Conservation (phyloP, 2,888 invertebrate genomes). For the Mechanitis messenoides region DNA sequence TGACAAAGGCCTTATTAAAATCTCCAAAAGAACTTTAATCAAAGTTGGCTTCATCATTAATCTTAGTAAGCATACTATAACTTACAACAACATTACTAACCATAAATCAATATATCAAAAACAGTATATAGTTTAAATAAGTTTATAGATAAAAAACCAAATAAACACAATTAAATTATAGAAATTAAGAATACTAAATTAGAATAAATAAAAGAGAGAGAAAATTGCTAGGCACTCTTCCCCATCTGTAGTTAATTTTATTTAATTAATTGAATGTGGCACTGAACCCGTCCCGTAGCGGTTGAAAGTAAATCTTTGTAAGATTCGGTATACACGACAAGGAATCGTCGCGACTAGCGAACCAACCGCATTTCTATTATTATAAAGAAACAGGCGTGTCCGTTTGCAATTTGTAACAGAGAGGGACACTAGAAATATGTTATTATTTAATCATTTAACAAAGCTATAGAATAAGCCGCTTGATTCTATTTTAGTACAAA, state of each 20-base stretch:
- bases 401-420: constrained; percentile 3
- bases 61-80: constrained; percentile 45
- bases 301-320: constrained; percentile 60
- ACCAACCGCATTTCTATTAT: constrained; percentile 3
- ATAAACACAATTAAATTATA: constrained; percentile 19
- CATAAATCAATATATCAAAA: constrained; percentile 11
- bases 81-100: constrained; percentile 22
- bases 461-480: too few species aligned
- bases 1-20: constrained; percentile 64
- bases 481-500: too few species aligned
- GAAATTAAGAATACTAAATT: constrained; percentile 27
- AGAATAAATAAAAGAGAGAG: constrained; percentile 25
- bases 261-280: constrained; percentile 56
- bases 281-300: constrained; percentile 51
- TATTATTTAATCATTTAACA: not conserved
- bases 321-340: constrained; percentile 34
- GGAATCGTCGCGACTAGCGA: constrained; percentile 4
- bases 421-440: not conserved
- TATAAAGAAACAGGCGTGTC: constrained; percentile 7
- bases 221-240: constrained; percentile 40
- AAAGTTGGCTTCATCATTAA: constrained; percentile 65
- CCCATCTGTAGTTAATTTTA: constrained; percentile 48
- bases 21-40: constrained; percentile 64
- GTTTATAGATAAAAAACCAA: constrained; percentile 9
- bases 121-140: not conserved